These are phyloP conservation scores for Meghimatium bilineatum DNA, from an alignment of 2,888 invertebrate genomes.

Conservation along the genomic window DNA sequence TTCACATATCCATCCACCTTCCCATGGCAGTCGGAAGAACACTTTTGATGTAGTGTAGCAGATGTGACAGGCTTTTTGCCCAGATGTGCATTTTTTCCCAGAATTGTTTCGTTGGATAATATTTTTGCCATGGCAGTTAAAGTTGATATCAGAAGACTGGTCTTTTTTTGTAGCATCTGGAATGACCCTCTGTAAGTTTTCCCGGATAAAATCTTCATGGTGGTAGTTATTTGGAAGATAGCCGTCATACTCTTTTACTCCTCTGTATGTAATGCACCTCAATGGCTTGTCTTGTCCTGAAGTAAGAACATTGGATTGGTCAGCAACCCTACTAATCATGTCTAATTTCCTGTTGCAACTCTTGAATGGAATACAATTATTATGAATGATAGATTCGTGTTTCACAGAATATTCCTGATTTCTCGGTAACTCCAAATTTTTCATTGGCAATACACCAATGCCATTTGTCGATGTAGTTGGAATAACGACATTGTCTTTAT, in stretches of 20 bases:
- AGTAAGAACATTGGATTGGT: background rate
- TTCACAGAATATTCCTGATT: background rate
- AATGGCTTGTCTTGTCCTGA: background rate
- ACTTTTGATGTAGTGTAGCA: conserved; percentile 12
- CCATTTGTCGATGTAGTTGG: background rate
- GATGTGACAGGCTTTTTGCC: conserved; percentile 2
- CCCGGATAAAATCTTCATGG: background rate
- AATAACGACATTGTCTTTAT: too few species aligned
- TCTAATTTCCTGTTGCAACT: background rate
- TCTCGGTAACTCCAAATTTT: background rate
- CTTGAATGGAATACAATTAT: background rate
- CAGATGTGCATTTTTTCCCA: background rate
- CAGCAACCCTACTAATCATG: background rate
- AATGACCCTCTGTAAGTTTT: background rate
- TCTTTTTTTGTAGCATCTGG: background rate
- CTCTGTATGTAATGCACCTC: background rate
- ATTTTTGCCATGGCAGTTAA: background rate
- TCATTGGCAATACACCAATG: background rate
- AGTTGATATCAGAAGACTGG: background rate
- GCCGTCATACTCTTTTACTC: conserved; percentile 36
- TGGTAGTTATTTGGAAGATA: conserved; percentile 27
- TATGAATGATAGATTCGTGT: background rate
- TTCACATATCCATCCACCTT: conserved; percentile 44
- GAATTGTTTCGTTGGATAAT: background rate
- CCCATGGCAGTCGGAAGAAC: conserved; percentile 42